A percentile compares a stretch with the other conserved stretches of the same genome.
These are phyloP conservation scores for Pyrochroa serraticornis DNA, from an alignment of 2,888 invertebrate genomes.

Conservation along the genomic window DNA sequence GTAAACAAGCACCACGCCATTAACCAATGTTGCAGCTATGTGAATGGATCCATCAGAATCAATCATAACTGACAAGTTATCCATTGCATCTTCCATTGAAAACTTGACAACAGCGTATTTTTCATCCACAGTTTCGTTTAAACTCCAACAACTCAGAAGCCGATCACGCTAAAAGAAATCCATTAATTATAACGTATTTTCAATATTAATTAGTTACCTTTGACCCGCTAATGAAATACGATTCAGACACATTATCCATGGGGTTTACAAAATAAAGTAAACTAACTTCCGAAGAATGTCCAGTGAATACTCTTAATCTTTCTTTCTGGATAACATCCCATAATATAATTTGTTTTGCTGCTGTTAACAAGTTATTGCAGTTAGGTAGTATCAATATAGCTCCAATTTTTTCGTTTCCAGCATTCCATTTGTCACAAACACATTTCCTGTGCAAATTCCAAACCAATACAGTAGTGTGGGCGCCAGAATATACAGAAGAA, in stretches of 20 bases:
- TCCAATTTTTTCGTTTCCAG: constrained; percentile 63
- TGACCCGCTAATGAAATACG: constrained; percentile 60
- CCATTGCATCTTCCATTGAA: constrained; percentile 73
- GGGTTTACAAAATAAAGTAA: constrained; percentile 56
- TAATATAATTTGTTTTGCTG: constrained; percentile 62
- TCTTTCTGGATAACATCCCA: constrained; percentile 68
- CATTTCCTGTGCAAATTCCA: constrained; percentile 63
- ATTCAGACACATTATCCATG: constrained; percentile 40
- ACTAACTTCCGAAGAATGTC: constrained; percentile 66
- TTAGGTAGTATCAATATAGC: constrained; percentile 67
- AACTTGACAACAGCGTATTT: constrained; percentile 65
- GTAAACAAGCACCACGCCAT: constrained; percentile 81
- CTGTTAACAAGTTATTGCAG: constrained; percentile 54
- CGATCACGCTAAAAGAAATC: constrained; percentile 54
- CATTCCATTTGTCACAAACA: constrained; percentile 70
- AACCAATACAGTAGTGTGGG: constrained; percentile 62
- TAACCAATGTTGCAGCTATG: constrained; percentile 68
- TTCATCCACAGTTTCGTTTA: constrained; percentile 57
- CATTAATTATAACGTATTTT: constrained; percentile 2
- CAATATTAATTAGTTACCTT: constrained; percentile 42
- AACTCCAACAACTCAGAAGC: constrained; percentile 60
- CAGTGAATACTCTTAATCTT: constrained; percentile 67
- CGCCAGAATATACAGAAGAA: constrained; percentile 63
- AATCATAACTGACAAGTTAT: constrained; percentile 60
- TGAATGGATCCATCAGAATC: constrained; percentile 60